Conservation (phyloP, 2,113 vertebrate species). For the Larimichthys polyactis region DNA sequence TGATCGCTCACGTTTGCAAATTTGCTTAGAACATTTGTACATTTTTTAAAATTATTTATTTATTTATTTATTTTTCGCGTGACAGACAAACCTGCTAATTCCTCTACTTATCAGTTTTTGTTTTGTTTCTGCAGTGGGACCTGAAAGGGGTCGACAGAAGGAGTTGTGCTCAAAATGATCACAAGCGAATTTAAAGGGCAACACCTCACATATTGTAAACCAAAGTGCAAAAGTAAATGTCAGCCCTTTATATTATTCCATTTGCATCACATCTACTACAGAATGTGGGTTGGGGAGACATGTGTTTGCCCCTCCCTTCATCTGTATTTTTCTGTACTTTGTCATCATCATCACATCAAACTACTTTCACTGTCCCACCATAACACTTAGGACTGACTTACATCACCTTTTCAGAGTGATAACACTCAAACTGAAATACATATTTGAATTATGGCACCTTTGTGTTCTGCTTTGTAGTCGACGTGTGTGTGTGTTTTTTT, state of each 20-base stretch:
- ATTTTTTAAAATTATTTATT: not conserved
- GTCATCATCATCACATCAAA: conserved; percentile 31
- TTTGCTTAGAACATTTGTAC: not conserved
- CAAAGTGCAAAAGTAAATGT: conserved; percentile 71
- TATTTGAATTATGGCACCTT: conserved; percentile 32
- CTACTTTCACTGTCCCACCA: not conserved
- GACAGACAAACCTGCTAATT: conserved; percentile 7
- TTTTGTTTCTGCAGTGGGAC: conserved; percentile 9
- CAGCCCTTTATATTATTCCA: conserved; percentile 60
- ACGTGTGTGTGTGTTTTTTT: not conserved
- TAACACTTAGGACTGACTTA: conserved; percentile 8
- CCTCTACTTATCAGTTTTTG: conserved; percentile 36
- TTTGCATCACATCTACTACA: conserved; percentile 51
- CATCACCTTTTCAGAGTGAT: not conserved
- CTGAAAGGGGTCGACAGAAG: conserved; percentile 53
- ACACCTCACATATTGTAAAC: conserved; percentile 55
- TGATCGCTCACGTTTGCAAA: conserved; percentile 18
- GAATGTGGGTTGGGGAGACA: conserved; percentile 49
- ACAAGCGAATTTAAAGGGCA: conserved; percentile 67
- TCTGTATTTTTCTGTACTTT: conserved; percentile 14
- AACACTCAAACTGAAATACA: conserved; percentile 53
- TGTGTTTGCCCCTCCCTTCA: conserved; percentile 31
- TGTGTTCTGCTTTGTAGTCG: conserved; percentile 35
- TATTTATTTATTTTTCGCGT: not conserved
- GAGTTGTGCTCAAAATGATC: conserved; percentile 57